These are phyloP conservation scores for Erannis defoliaria DNA, from an alignment of 2,888 invertebrate species.

Conservation along the genomic window DNA sequence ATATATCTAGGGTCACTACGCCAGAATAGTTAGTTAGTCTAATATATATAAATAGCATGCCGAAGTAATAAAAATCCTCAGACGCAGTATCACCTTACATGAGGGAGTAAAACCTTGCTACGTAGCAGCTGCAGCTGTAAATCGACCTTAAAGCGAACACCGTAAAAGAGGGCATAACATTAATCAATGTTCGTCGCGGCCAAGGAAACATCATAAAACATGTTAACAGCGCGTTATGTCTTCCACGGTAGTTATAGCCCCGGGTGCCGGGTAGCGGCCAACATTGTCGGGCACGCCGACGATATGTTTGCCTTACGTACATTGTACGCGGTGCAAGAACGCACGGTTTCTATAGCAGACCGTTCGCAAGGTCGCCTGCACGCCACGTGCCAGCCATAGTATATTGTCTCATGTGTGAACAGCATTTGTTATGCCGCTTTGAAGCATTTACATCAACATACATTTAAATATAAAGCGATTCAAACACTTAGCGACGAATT, in stretches of 20 bases:
- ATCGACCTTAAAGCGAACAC: constrained; percentile 27
- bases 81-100: constrained; percentile 8
- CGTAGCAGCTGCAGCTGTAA: constrained; percentile 14
- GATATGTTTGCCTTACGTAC: constrained; percentile 54
- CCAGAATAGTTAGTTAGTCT: neutral
- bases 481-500: constrained; percentile 26
- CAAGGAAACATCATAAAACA: constrained; percentile 46
- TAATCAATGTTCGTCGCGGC: constrained; percentile 33
- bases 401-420: constrained; percentile 59
- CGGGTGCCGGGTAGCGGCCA: constrained; percentile 37
- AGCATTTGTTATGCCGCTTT: constrained; percentile 45
- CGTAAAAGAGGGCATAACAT: constrained; percentile 33
- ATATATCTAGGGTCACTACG: no score
- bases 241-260: constrained; percentile 56
- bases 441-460: constrained; percentile 36
- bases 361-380: constrained; percentile 69
- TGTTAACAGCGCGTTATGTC: constrained; percentile 54
- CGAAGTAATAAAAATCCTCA: constrained; percentile 8
- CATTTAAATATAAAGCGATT: constrained; percentile 46
- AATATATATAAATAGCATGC: constrained; percentile 4
- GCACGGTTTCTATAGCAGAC: constrained; percentile 54
- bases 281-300: constrained; percentile 58
- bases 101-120: constrained; percentile 8
- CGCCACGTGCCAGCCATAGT: constrained; percentile 63
- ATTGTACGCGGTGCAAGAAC: constrained; percentile 54